Conservation (phyloP, 2,888 invertebrate species). For the Cynaeus angustus region DNA sequence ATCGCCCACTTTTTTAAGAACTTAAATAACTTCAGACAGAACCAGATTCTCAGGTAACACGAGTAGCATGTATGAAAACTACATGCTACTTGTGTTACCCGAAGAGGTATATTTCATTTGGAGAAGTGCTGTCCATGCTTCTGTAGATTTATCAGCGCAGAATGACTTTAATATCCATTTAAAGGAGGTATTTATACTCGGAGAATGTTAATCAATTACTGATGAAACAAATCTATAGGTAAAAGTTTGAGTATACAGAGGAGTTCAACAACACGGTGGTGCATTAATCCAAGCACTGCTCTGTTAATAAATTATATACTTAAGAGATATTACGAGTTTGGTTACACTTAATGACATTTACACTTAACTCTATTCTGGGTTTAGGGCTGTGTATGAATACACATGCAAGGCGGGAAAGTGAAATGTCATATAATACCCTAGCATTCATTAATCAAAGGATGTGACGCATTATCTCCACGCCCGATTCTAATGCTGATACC, state of each 20-base stretch:
- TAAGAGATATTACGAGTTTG: constrained; percentile 56
- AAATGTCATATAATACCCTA: constrained; percentile 63
- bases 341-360: constrained; percentile 60
- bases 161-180: constrained; percentile 22
- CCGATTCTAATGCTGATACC: constrained; percentile 55
- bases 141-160: constrained; percentile 8
- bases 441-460: constrained; percentile 67
- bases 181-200: background rate
- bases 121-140: constrained; percentile 16
- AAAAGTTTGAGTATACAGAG: background rate
- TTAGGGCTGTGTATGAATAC: constrained; percentile 58
- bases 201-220: background rate
- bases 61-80: constrained; percentile 68
- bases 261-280: constrained; percentile 1
- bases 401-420: constrained; percentile 60
- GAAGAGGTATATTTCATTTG: constrained; percentile 58
- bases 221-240: background rate
- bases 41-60: constrained; percentile 70
- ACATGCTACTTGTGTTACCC: constrained; percentile 70
- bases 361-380: constrained; percentile 59
- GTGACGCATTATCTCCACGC: constrained; percentile 65
- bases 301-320: constrained; percentile 47
- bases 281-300: constrained; percentile 19
- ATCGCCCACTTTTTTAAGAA: constrained; percentile 70
- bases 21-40: constrained; percentile 55